Conservation (phyloP, 2,888 invertebrate species). For the Odontomyia ornata region DNA sequence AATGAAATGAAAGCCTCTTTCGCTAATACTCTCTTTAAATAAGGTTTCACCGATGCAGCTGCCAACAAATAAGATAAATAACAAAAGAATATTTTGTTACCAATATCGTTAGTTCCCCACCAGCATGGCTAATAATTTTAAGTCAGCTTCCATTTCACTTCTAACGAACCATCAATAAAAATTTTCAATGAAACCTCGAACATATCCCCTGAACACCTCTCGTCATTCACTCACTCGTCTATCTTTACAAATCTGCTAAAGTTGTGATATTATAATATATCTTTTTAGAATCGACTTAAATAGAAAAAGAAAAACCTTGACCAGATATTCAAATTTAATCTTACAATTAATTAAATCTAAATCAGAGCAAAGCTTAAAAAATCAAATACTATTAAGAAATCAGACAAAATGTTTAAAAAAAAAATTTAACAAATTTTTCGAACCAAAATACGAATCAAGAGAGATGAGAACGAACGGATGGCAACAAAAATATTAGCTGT, state of each 20-base stretch:
- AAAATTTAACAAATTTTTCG: neutral
- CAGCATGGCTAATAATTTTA: no score
- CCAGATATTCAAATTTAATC: neutral
- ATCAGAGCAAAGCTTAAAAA: neutral
- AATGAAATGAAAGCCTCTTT: no score
- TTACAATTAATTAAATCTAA: neutral
- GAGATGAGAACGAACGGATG: neutral
- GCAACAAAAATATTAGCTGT: no score
- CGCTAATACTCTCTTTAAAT: no score
- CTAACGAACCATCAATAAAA: neutral
- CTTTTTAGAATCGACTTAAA: neutral
- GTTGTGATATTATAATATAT: constrained; percentile 35
- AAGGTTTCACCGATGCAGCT: no score
- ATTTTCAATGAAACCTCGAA: neutral
- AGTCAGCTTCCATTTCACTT: neutral
- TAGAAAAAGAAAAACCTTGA: neutral
- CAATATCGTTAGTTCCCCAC: no score
- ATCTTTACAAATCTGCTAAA: constrained; percentile 30
- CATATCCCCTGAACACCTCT: neutral
- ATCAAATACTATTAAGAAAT: no score
- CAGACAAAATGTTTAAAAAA: neutral
- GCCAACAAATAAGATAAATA: no score
- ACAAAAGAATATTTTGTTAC: no score
- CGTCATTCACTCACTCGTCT: constrained; percentile 3
- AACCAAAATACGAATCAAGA: constrained; percentile 17